Conservation (phyloP, 2,888 invertebrate genomes). For the Zaprionus bogoriensis region DNA sequence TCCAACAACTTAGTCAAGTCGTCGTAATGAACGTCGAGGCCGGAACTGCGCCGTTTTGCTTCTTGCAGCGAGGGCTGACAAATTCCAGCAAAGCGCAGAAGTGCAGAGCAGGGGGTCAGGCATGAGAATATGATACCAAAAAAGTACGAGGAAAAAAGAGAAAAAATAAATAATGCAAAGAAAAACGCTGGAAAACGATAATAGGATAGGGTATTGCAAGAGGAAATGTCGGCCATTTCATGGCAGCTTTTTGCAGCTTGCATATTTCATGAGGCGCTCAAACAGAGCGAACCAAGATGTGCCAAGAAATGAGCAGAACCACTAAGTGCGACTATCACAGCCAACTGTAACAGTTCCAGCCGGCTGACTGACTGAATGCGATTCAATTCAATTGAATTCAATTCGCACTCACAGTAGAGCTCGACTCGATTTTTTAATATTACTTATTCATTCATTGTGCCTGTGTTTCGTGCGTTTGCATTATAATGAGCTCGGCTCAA, state of each 20-base stretch:
- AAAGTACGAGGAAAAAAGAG: neutral
- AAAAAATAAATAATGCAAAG: constrained; percentile 34
- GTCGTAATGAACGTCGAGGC: constrained; percentile 66
- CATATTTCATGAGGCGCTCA: constrained; percentile 61
- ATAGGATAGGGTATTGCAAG: constrained; percentile 62
- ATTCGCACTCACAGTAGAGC: neutral
- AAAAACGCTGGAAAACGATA: constrained; percentile 47
- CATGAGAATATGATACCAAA: too few species aligned
- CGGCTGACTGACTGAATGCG: too few species aligned
- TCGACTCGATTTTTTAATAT: constrained; percentile 27
- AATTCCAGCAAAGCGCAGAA: constrained; percentile 29
- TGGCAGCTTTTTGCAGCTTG: constrained; percentile 65
- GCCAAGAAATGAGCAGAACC: constrained; percentile 32
- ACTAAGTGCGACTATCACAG: too few species aligned
- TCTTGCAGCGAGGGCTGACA: constrained; percentile 53
- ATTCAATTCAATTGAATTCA: constrained; percentile 5
- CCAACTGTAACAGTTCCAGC: too few species aligned
- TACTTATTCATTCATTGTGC: constrained; percentile 46
- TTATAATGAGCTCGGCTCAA: constrained; percentile 27
- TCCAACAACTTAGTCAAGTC: constrained; percentile 50
- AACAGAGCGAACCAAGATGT: too few species aligned
- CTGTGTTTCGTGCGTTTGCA: constrained; percentile 7
- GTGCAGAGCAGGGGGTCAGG: neutral
- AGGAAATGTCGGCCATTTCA: constrained; percentile 62
- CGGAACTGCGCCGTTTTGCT: constrained; percentile 70